These are phyloP conservation scores for Blera fallax DNA, from an alignment of 2,888 invertebrate species.

Conservation along the genomic window DNA sequence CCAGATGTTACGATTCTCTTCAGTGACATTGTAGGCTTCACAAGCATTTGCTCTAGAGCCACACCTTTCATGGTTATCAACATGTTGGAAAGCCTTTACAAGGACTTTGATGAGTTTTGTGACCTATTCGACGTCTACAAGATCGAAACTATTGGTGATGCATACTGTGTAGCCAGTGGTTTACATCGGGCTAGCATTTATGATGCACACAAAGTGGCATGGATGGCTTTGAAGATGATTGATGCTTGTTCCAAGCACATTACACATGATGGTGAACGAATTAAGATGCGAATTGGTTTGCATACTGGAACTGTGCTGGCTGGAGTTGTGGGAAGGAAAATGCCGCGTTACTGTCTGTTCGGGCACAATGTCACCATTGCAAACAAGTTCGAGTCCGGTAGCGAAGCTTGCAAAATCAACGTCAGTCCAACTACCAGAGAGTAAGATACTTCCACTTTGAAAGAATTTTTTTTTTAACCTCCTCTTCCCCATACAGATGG, in stretches of 20 bases:
- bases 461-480: too few relatives aligned
- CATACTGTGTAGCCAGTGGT: constrained; percentile 97
- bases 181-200: constrained; percentile 92
- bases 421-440: constrained; percentile 95
- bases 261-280: constrained; percentile 95
- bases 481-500: constrained; percentile 84
- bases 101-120: constrained; percentile 95
- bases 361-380: constrained; percentile 97
- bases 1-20: constrained; percentile 97
- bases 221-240: constrained; percentile 98
- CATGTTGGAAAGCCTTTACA: constrained; percentile 96
- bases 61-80: constrained; percentile 98
- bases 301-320: constrained; percentile 97
- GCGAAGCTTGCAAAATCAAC: constrained; percentile 94
- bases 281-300: constrained; percentile 97
- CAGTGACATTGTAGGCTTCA: constrained; percentile 98
- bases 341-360: constrained; percentile 93
- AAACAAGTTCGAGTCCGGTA: constrained; percentile 97
- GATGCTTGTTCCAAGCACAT: constrained; percentile 92
- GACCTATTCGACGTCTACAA: constrained; percentile 97
- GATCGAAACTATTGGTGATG: constrained; percentile 98
- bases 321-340: constrained; percentile 95
- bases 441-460: constrained; percentile 84
- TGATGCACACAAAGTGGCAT: constrained; percentile 96
- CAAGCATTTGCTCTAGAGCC: constrained; percentile 96